Evolutionary conservation across 2,797 vertebrate species (phyloP).

Genomic region (Neosalanx taihuensis): DNA sequence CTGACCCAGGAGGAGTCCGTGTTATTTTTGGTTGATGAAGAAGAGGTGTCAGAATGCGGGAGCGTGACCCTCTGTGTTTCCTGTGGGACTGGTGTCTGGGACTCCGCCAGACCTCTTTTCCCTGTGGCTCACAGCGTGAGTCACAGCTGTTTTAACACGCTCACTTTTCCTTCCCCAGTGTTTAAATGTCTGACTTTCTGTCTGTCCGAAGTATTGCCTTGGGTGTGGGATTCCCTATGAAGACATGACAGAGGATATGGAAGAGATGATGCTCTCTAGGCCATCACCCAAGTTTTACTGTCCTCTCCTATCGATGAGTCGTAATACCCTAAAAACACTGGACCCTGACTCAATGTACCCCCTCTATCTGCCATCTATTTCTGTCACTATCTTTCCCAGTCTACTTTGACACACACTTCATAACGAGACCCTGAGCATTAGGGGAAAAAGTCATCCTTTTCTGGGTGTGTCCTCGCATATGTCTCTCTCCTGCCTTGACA

Average conservation of each 20-base stretch:
- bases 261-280: not conserved
- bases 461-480: constrained; percentile 19
- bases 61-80: constrained; percentile 42
- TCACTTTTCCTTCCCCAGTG: not conserved
- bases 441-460: constrained; percentile 22
- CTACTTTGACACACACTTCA: constrained; percentile 3
- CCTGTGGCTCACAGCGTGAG: not conserved
- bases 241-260: not conserved
- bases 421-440: constrained; percentile 8
- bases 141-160: not conserved
- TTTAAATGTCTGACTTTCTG: not conserved
- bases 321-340: not conserved
- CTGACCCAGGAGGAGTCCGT: constrained; percentile 27
- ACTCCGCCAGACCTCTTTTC: constrained; percentile 9
- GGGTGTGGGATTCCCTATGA: not conserved
- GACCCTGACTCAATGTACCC: not conserved
- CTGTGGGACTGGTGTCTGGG: constrained; percentile 32
- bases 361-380: constrained; percentile 9
- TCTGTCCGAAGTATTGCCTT: not conserved
- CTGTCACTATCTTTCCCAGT: constrained; percentile 1
- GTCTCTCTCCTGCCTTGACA: constrained; percentile 33
- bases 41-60: constrained; percentile 55
- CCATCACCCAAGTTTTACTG: not conserved
- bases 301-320: not conserved
- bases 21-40: constrained; percentile 62